A percentile compares a stretch with the other conserved stretches of the same genome.
Conservation (phyloP, 2,113 vertebrate genomes). For the Andinoacara biseriatus region DNA sequence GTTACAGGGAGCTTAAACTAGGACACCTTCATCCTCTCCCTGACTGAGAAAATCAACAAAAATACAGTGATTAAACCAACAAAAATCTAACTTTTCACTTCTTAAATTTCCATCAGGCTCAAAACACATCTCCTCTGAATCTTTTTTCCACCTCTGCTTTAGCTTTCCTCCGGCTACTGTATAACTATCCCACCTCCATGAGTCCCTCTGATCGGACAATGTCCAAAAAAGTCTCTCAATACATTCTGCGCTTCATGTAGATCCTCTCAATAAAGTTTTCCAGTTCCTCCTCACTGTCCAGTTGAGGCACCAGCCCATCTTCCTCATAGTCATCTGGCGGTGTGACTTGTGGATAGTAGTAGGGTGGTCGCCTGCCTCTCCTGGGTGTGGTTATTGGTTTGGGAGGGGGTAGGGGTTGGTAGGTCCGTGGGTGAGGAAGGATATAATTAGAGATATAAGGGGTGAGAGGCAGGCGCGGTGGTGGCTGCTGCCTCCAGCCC, state of each 20-base stretch:
- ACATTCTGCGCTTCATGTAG: slow-evolving; percentile 87
- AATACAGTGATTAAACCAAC: slow-evolving; percentile 77
- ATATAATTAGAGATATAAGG: slow-evolving; percentile 89
- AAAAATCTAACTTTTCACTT: slow-evolving; percentile 72
- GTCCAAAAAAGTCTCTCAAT: slow-evolving; percentile 73
- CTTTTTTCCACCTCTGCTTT: slow-evolving; percentile 43
- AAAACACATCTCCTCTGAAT: slow-evolving; percentile 58
- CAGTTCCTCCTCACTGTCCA: slow-evolving; percentile 87
- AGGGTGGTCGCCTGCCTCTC: slow-evolving; percentile 76
- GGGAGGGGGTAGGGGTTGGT: slow-evolving; percentile 81
- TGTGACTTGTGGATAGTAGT: slow-evolving; percentile 77
- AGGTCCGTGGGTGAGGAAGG: slow-evolving; percentile 87
- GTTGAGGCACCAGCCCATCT: slow-evolving; percentile 78
- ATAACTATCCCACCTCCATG: slow-evolving; percentile 64
- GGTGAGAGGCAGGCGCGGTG: slow-evolving; percentile 60
- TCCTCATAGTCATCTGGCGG: slow-evolving; percentile 79
- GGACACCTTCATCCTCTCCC: slow-evolving; percentile 64
- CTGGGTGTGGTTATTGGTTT: slow-evolving; percentile 77
- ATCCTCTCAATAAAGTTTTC: slow-evolving; percentile 93
- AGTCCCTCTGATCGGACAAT: slow-evolving; percentile 62
- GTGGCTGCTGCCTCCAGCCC: slow-evolving; percentile 74
- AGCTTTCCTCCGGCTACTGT: slow-evolving; percentile 51
- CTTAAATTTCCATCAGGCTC: slow-evolving; percentile 60
- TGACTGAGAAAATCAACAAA: slow-evolving; percentile 72
- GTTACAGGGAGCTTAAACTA: slow-evolving; percentile 71